Evolutionary conservation across 1,140 invertebrate genomes (phyloP).

Genomic region (Macrosteles quadrilineatus): DNA sequence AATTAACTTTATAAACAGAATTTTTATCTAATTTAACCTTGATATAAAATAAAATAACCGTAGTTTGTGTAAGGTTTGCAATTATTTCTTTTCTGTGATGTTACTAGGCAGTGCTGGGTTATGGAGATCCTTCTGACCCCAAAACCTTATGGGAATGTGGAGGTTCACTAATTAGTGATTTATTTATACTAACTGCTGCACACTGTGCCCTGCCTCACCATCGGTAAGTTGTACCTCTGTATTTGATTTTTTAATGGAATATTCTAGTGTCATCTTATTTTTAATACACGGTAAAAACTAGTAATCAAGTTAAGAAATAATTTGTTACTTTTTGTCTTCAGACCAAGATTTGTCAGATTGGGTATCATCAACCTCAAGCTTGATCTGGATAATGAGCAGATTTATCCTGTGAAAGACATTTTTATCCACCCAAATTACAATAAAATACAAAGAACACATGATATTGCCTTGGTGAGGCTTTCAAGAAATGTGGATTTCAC

Average conservation of each 20-base stretch:
- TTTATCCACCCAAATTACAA: conserved; percentile 53
- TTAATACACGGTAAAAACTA: too few species aligned
- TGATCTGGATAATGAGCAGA: conserved; percentile 30
- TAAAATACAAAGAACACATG: conserved; percentile 53
- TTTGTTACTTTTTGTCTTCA: background rate
- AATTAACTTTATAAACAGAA: too few species aligned
- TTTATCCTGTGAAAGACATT: conserved; percentile 46
- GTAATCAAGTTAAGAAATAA: background rate
- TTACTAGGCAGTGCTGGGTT: conserved; percentile 41
- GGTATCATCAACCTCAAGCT: background rate
- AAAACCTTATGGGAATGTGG: conserved; percentile 47
- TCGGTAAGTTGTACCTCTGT: background rate
- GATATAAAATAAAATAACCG: too few species aligned
- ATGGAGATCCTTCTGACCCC: conserved; percentile 9
- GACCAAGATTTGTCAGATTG: background rate
- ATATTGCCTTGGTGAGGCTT: conserved; percentile 61
- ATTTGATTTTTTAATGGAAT: background rate
- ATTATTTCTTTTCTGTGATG: too few species aligned
- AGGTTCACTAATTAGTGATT: conserved; percentile 53
- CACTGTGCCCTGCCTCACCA: conserved; percentile 46
- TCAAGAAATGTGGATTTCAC: conserved; percentile 50
- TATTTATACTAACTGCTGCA: conserved; percentile 52
- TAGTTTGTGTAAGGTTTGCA: too few species aligned
- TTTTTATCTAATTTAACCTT: too few species aligned
- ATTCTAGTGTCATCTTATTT: background rate